A percentile compares a stretch with the other conserved stretches of the same genome.
phyloP scores from a whole-genome alignment of 2,888 invertebrate genomes.

The Dasypolia templi region DNA sequence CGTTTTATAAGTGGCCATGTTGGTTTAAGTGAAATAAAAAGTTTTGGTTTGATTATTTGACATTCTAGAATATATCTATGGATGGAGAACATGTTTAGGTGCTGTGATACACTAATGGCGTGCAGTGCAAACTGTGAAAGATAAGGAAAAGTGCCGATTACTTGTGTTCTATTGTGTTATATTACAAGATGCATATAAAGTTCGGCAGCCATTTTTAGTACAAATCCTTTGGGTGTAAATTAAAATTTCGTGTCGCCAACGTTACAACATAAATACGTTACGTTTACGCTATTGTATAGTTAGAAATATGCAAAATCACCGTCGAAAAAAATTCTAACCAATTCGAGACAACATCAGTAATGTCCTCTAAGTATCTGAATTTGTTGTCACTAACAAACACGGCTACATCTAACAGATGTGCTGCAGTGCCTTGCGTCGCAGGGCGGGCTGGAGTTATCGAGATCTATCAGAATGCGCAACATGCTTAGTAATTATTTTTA shows the following conservation, averaged over 20 bases:
- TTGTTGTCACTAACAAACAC: conserved; percentile 27
- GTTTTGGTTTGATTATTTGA: no score
- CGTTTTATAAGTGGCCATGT: no score
- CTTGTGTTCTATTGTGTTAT: no score
- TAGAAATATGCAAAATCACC: not conserved
- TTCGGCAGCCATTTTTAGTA: not conserved
- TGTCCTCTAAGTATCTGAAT: not conserved
- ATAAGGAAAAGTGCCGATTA: no score
- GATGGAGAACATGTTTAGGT: not conserved
- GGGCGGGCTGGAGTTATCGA: conserved; percentile 74
- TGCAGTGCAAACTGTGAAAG: not conserved
- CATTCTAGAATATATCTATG: no score
- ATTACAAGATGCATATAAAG: not conserved
- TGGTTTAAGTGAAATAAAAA: no score
- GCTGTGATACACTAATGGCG: not conserved
- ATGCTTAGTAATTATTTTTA: no score
- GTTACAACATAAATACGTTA: no score
- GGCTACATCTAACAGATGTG: conserved; percentile 59
- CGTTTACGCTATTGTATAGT: not conserved
- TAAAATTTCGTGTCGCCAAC: not conserved
- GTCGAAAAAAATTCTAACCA: not conserved
- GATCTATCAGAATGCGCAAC: no score
- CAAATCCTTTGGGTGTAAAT: not conserved
- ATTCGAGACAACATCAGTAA: no score
- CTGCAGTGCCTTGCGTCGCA: conserved; percentile 67